These are phyloP conservation scores for Muschampia plurimacula DNA, from an alignment of 2,888 invertebrate genomes.

Conservation along the genomic window DNA sequence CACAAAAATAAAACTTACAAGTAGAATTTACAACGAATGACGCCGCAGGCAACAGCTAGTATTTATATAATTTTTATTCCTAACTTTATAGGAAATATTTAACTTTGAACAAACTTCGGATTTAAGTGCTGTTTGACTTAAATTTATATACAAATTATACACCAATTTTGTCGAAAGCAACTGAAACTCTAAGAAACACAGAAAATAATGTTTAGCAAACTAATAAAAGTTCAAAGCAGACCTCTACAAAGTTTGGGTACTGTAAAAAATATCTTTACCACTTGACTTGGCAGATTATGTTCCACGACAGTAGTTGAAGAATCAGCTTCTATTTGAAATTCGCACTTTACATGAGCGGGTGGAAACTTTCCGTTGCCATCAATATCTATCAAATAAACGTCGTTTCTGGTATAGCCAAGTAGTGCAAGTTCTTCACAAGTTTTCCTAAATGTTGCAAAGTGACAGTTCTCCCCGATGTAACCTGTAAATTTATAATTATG, in stretches of 20 bases:
- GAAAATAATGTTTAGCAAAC: not conserved
- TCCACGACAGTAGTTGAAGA: slow-evolving; percentile 95
- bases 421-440: slow-evolving; percentile 97
- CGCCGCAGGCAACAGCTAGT: too few relatives aligned
- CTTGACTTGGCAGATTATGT: slow-evolving; percentile 96
- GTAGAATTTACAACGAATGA: too few relatives aligned
- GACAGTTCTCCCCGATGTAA: slow-evolving; percentile 97
- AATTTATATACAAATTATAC: not conserved
- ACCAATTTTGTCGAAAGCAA: not conserved
- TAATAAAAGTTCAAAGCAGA: not conserved
- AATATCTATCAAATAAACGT: slow-evolving; percentile 96
- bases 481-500: slow-evolving; percentile 62
- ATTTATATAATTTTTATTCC: too few relatives aligned
- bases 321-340: slow-evolving; percentile 95
- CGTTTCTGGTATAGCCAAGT: slow-evolving; percentile 94
- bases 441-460: slow-evolving; percentile 95
- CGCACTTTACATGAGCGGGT: slow-evolving; percentile 96
- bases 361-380: slow-evolving; percentile 97
- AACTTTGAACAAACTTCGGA: not conserved
- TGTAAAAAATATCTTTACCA: slow-evolving; percentile 71
- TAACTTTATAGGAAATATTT: too few relatives aligned
- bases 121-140: not conserved
- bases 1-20: too few relatives aligned
- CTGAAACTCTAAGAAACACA: not conserved
- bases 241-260: too few relatives aligned